phyloP scores from a whole-genome alignment of 2,113 vertebrate species.

The Oncorhynchus gorbuscha region DNA sequence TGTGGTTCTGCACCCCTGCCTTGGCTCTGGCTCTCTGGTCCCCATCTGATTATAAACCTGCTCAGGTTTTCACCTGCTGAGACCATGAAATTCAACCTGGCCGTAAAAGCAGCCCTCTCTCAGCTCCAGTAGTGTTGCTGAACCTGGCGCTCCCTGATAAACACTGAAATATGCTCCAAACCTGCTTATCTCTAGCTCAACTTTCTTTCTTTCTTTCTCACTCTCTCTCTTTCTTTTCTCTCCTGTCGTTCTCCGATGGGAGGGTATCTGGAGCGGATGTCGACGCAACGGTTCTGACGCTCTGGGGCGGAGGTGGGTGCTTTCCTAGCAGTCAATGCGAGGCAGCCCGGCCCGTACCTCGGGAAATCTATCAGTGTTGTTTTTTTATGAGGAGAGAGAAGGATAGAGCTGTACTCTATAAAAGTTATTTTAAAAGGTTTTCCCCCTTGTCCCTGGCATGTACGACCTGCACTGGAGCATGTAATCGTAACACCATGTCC shows the following conservation, averaged over 20 bases:
- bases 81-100: slow-evolving; percentile 69
- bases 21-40: slow-evolving; percentile 13
- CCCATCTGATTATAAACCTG: slow-evolving; percentile 52
- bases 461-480: slow-evolving; percentile 74
- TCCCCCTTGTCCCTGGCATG: slow-evolving; percentile 74
- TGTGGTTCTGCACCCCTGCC: slow-evolving; percentile 11
- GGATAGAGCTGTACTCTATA: slow-evolving; percentile 74
- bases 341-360: slow-evolving; percentile 11
- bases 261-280: slow-evolving; percentile 24
- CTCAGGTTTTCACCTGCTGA: slow-evolving; percentile 62
- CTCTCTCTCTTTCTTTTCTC: not conserved
- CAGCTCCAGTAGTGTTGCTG: slow-evolving; percentile 12
- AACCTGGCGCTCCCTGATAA: slow-evolving; percentile 13
- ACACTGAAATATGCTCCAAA: slow-evolving; percentile 26
- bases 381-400: slow-evolving; percentile 53
- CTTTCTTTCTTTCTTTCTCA: not conserved
- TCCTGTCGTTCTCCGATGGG: slow-evolving; percentile 5
- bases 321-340: slow-evolving; percentile 13
- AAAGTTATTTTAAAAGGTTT: slow-evolving; percentile 75
- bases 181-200: too few species aligned
- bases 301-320: not conserved
- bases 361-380: slow-evolving; percentile 42
- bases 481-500: slow-evolving; percentile 88
- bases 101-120: slow-evolving; percentile 42
- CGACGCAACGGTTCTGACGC: not conserved